Evolutionary conservation across 2,113 vertebrate species (phyloP).

Genomic region (Bos indicus): DNA sequence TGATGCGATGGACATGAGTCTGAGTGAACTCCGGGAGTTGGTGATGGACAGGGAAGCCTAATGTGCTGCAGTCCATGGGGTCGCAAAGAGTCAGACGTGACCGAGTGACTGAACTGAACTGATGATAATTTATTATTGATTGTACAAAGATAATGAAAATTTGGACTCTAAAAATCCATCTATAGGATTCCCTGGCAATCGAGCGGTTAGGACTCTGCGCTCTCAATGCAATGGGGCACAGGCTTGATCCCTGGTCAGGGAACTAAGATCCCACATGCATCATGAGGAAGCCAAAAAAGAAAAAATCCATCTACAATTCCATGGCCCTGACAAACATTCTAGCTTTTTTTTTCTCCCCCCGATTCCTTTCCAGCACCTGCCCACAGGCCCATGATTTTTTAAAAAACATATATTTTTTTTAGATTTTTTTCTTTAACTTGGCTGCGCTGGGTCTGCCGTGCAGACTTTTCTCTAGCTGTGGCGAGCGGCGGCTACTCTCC

Average conservation of each 20-base stretch:
- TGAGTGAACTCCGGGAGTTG: neutral
- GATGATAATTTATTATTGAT: neutral
- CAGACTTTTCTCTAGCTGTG: neutral
- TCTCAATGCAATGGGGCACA: neutral
- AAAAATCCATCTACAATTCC: neutral
- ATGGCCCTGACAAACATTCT: accelerated
- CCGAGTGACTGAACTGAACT: neutral
- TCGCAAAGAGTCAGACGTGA: neutral
- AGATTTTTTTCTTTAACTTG: neutral
- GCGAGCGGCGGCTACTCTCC: neutral
- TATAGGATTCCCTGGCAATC: neutral
- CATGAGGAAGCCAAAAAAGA: neutral
- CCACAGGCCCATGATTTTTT: accelerated
- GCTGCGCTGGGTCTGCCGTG: neutral
- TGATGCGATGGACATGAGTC: neutral
- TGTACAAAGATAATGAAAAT: neutral
- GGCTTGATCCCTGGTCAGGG: neutral
- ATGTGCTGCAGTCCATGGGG: neutral
- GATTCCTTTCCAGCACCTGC: neutral
- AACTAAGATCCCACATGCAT: neutral
- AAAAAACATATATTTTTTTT: neutral
- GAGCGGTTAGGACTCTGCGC: neutral
- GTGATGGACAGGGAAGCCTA: neutral
- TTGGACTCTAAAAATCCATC: neutral
- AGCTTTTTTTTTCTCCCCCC: neutral